phyloP scores from a whole-genome alignment of 2,888 invertebrate species.

The Diplazon laetatorius region DNA sequence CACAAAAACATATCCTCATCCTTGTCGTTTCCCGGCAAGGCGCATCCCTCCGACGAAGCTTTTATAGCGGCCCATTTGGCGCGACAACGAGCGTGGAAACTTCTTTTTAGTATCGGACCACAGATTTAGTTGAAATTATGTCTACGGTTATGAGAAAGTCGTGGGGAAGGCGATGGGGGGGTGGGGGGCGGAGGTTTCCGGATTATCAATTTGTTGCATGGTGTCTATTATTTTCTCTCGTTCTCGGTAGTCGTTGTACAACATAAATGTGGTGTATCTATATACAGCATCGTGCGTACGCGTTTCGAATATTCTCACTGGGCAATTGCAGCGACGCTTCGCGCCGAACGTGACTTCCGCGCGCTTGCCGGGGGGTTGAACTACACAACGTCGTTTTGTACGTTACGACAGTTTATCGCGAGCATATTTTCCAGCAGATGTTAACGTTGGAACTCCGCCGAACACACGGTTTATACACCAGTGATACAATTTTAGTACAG shows the following conservation, averaged over 20 bases:
- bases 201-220: conserved; percentile 82
- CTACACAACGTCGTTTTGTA: conserved; percentile 50
- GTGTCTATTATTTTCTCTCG: conserved; percentile 78
- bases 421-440: conserved; percentile 58
- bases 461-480: conserved; percentile 37
- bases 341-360: conserved; percentile 61
- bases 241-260: conserved; percentile 38
- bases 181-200: conserved; percentile 76
- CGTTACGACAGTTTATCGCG: conserved; percentile 45
- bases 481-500: conserved; percentile 37
- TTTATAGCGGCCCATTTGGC: conserved; percentile 83
- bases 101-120: conserved; percentile 80
- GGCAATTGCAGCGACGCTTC: conserved; percentile 54
- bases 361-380: conserved; percentile 22
- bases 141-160: conserved; percentile 77
- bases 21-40: conserved; percentile 46
- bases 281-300: conserved; percentile 36
- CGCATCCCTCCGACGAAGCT: conserved; percentile 69
- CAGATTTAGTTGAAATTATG: conserved; percentile 80
- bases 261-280: conserved; percentile 24
- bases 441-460: conserved; percentile 59
- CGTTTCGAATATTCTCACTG: conserved; percentile 52
- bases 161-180: no score
- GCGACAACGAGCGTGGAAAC: conserved; percentile 82
- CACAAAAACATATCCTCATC: conserved; percentile 20